Evolutionary conservation across 2,888 invertebrate species (phyloP).

Genomic region (Epinotia bilunana): DNA sequence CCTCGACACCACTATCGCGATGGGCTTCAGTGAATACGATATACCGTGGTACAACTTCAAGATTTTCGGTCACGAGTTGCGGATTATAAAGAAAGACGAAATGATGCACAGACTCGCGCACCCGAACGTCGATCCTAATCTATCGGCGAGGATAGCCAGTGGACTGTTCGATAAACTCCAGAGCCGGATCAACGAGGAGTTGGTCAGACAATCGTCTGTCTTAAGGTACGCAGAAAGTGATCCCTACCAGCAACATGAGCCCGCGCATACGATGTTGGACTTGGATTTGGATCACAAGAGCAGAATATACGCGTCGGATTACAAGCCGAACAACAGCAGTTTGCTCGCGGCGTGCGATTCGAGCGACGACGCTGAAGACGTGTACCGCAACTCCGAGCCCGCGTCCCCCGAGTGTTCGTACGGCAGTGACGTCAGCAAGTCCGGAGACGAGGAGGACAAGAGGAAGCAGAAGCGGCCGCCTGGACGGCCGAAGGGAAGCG

Average conservation of each 20-base stretch:
- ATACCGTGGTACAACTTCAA: constrained; percentile 77
- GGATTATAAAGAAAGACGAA: constrained; percentile 71
- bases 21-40: constrained; percentile 73
- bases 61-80: constrained; percentile 69
- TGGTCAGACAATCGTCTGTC: constrained; percentile 64
- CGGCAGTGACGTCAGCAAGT: constrained; percentile 76
- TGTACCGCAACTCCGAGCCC: constrained; percentile 69
- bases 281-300: constrained; percentile 73
- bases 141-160: constrained; percentile 68
- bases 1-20: constrained; percentile 67
- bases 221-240: constrained; percentile 72
- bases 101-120: constrained; percentile 69
- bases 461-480: constrained; percentile 80
- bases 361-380: constrained; percentile 76
- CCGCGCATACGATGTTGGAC: constrained; percentile 69
- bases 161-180: constrained; percentile 72
- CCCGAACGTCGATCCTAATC: constrained; percentile 63
- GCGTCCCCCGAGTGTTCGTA: constrained; percentile 75
- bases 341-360: constrained; percentile 68
- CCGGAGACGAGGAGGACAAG: constrained; percentile 79
- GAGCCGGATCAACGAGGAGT: constrained; percentile 67
- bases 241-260: constrained; percentile 65
- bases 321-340: constrained; percentile 68
- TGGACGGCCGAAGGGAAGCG: constrained; percentile 83
- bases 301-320: constrained; percentile 66